Conservation (phyloP, 2,888 invertebrate genomes). For the Aphidius colemani region DNA sequence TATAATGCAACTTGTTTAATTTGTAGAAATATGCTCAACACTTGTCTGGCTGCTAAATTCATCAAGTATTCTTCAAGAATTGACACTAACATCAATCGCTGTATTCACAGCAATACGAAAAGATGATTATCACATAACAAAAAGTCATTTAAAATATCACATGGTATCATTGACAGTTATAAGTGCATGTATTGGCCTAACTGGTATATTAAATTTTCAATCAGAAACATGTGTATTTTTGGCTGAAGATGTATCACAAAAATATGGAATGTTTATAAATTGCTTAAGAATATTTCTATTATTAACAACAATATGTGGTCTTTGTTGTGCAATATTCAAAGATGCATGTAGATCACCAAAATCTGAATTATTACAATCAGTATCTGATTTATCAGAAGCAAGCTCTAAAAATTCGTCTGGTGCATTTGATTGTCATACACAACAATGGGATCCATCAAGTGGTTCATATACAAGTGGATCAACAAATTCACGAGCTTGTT, state of each 20-base stretch:
- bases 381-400: slow-evolving; percentile 54
- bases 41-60: slow-evolving; percentile 61
- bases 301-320: slow-evolving; percentile 42
- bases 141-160: slow-evolving; percentile 60
- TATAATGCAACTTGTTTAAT: slow-evolving; percentile 3
- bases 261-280: slow-evolving; percentile 54
- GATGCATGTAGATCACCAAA: slow-evolving; percentile 44
- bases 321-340: slow-evolving; percentile 39
- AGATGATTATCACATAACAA: slow-evolving; percentile 52
- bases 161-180: slow-evolving; percentile 61
- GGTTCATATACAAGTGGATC: slow-evolving; percentile 64
- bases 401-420: slow-evolving; percentile 56
- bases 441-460: slow-evolving; percentile 61
- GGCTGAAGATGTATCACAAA: slow-evolving; percentile 50
- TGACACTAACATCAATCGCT: slow-evolving; percentile 60
- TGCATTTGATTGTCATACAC: slow-evolving; percentile 51
- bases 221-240: slow-evolving; percentile 53
- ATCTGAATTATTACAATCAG: slow-evolving; percentile 51
- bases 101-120: slow-evolving; percentile 50
- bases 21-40: slow-evolving; percentile 57
- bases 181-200: slow-evolving; percentile 61
- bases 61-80: slow-evolving; percentile 61
- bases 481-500: slow-evolving; percentile 63
- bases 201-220: slow-evolving; percentile 59
- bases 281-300: slow-evolving; percentile 45